Conservation (phyloP, 2,888 invertebrate species). For the Cantharis nigra region DNA sequence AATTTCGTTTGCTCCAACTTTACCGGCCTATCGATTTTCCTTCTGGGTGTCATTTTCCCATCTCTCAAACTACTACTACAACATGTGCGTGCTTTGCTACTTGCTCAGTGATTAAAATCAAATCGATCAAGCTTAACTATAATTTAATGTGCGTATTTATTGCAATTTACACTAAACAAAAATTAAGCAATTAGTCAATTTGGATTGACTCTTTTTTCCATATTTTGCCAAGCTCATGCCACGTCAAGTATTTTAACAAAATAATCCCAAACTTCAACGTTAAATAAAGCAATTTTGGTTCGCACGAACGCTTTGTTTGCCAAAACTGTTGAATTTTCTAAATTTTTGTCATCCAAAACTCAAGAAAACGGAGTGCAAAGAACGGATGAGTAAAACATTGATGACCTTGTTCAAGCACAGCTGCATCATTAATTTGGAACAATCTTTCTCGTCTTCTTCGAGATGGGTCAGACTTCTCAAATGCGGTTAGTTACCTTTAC, state of each 20-base stretch:
- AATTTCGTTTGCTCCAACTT: background rate
- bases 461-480: too few species aligned
- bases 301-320: background rate
- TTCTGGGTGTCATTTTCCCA: conserved; percentile 13
- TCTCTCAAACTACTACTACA: conserved; percentile 4
- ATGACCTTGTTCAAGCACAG: too few species aligned
- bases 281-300: background rate
- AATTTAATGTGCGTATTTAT: conserved; percentile 17
- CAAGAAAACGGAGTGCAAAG: too few species aligned
- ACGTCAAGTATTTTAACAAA: background rate
- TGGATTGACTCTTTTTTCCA: background rate
- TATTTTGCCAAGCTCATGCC: background rate
- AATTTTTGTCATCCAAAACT: too few species aligned
- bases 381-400: too few species aligned
- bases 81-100: conserved; percentile 17
- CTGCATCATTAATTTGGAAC: too few species aligned
- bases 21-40: conserved; percentile 16
- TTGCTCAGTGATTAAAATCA: conserved; percentile 19
- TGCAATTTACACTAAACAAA: conserved; percentile 19
- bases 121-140: conserved; percentile 23
- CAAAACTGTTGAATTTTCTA: too few species aligned
- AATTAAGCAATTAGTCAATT: conserved; percentile 15
- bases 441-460: too few species aligned
- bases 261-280: background rate
- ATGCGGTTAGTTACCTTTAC: too few species aligned